A percentile compares a stretch with the other conserved stretches of the same genome.
Conservation (phyloP, 2,888 invertebrate species). For the Graphium colonna region DNA sequence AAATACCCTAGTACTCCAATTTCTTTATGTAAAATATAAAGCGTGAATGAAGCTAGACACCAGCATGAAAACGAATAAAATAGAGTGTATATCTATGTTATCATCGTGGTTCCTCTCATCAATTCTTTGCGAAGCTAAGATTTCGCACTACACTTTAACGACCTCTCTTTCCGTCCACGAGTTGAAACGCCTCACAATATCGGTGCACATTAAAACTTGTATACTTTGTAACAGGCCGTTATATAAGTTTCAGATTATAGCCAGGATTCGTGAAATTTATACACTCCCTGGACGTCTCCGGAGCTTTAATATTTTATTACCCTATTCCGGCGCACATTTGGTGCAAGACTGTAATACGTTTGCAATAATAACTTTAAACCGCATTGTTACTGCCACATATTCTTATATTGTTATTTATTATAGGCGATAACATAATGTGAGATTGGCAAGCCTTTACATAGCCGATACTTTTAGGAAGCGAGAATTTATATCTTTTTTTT, state of each 20-base stretch:
- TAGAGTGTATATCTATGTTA: not conserved
- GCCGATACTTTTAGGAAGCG: no score
- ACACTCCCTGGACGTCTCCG: slow-evolving; percentile 11
- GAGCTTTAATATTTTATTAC: slow-evolving; percentile 19
- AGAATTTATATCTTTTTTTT: no score
- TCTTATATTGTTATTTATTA: no score
- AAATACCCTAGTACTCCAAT: no score
- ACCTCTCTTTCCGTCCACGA: slow-evolving; percentile 12
- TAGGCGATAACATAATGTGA: no score
- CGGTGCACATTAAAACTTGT: slow-evolving; percentile 12
- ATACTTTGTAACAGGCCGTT: slow-evolving; percentile 12
- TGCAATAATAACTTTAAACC: slow-evolving; percentile 11
- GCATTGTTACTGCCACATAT: slow-evolving; percentile 3
- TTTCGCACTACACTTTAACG: slow-evolving; percentile 19
- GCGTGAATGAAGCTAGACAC: not conserved
- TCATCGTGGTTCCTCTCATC: not conserved
- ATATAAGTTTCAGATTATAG: slow-evolving; percentile 2
- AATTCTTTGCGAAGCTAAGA: not conserved
- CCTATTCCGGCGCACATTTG: slow-evolving; percentile 12
- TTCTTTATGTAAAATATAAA: no score
- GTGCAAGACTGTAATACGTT: slow-evolving; percentile 16
- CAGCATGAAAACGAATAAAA: not conserved
- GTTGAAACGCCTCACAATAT: slow-evolving; percentile 10
- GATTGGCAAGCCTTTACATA: no score
- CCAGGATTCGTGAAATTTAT: slow-evolving; percentile 9